Percentiles rank a stretch among this genome's conserved stretches.
Conservation (phyloP, 2,888 invertebrate genomes). For the Acronicta psi region DNA sequence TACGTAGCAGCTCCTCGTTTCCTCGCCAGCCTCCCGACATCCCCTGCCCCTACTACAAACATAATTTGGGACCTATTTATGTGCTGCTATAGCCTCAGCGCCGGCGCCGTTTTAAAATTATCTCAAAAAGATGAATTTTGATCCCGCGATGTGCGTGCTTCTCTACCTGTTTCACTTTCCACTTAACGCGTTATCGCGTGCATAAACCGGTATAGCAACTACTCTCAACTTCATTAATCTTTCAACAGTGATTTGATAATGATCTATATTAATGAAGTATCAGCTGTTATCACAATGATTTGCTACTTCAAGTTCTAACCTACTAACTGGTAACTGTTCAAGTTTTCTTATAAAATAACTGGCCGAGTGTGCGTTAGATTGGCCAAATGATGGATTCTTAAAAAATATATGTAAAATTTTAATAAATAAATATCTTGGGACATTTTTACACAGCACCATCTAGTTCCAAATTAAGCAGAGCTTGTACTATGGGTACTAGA, state of each 20-base stretch:
- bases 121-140: slow-evolving; percentile 61
- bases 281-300: slow-evolving; percentile 59
- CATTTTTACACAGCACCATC: too few species aligned
- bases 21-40: slow-evolving; percentile 65
- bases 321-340: slow-evolving; percentile 10
- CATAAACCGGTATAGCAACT: slow-evolving; percentile 64
- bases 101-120: slow-evolving; percentile 61
- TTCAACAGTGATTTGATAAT: slow-evolving; percentile 68
- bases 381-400: too few species aligned
- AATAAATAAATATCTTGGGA: too few species aligned
- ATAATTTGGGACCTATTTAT: slow-evolving; percentile 84
- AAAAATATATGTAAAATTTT: too few species aligned
- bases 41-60: slow-evolving; percentile 77
- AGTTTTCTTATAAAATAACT: slow-evolving; percentile 2
- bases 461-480: too few species aligned
- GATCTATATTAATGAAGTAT: slow-evolving; percentile 67
- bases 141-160: slow-evolving; percentile 56
- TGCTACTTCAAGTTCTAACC: slow-evolving; percentile 50
- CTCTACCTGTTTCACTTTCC: slow-evolving; percentile 52
- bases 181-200: slow-evolving; percentile 61
- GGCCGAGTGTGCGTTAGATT: background rate
- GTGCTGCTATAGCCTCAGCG: slow-evolving; percentile 64
- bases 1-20: slow-evolving; percentile 74
- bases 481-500: too few species aligned
- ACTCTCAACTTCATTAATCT: slow-evolving; percentile 65